Percentiles rank a stretch among this genome's conserved stretches.
Evolutionary conservation across 1,140 invertebrate species (phyloP).

Genomic region (Diprion similis): DNA sequence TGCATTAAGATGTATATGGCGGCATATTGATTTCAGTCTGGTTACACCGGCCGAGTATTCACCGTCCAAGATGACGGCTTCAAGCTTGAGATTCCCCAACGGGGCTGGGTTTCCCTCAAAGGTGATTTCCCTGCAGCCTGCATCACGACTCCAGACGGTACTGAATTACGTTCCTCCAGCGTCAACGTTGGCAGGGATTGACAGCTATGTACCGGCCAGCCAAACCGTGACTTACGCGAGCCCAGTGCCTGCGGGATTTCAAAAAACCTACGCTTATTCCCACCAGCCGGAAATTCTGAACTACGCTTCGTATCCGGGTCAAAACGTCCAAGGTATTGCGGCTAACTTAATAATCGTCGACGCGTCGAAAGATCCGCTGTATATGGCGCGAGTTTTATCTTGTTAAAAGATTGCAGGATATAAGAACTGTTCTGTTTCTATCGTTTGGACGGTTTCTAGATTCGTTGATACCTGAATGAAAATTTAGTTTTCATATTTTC

Average conservation of each 20-base stretch:
- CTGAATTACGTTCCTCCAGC: background rate
- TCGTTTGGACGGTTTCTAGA: too few species aligned
- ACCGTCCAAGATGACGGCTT: background rate
- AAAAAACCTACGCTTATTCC: background rate
- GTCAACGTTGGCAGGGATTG: too few species aligned
- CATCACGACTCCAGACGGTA: background rate
- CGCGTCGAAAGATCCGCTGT: too few species aligned
- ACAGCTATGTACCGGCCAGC: too few species aligned
- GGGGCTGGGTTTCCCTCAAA: background rate
- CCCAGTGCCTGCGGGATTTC: background rate
- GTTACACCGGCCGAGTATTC: background rate
- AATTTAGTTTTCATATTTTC: too few species aligned
- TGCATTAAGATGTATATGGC: background rate
- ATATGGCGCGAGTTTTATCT: too few species aligned
- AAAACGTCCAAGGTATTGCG: background rate
- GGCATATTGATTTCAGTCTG: constrained; percentile 4
- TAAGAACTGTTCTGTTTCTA: too few species aligned
- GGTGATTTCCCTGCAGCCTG: background rate
- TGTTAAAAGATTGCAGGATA: too few species aligned
- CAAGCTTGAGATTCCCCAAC: background rate
- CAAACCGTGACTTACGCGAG: background rate
- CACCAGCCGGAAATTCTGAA: background rate
- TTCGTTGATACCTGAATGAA: too few species aligned
- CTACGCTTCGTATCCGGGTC: background rate
- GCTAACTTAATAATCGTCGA: too few species aligned